phyloP scores from a whole-genome alignment of 2,797 vertebrate genomes.

The Clarias fuscus region DNA sequence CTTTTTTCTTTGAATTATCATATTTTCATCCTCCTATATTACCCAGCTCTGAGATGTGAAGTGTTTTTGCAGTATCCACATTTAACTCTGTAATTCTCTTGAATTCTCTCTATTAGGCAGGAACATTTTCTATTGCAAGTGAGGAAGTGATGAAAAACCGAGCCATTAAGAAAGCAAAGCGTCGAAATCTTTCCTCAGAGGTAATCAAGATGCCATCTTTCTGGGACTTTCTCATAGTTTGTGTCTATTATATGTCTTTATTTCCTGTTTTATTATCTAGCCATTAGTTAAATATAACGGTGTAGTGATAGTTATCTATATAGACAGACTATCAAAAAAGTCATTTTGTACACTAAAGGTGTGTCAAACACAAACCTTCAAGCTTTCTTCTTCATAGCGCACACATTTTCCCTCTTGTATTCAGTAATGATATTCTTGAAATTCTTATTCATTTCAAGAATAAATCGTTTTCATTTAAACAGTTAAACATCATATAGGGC shows the following conservation, averaged over 20 bases:
- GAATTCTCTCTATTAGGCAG: constrained; percentile 75
- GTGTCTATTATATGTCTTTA: neutral
- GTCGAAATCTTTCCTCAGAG: constrained; percentile 79
- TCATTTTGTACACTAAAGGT: neutral
- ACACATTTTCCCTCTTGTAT: neutral
- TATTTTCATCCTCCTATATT: neutral
- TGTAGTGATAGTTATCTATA: neutral
- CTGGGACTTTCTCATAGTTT: neutral
- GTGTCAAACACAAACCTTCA: neutral
- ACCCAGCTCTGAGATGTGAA: neutral
- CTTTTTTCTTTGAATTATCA: neutral
- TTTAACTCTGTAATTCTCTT: constrained; percentile 2
- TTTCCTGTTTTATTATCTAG: neutral
- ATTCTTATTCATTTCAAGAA: neutral
- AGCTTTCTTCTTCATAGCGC: neutral
- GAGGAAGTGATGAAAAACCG: constrained; percentile 91
- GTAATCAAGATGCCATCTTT: constrained; percentile 65
- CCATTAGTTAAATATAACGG: neutral
- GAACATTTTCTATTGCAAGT: constrained; percentile 89
- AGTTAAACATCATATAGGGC: neutral
- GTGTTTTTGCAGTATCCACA: neutral
- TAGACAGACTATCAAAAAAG: too few species aligned
- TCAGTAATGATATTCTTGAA: neutral
- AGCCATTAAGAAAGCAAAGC: constrained; percentile 94
- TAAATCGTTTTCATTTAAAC: neutral